Base-by-base conservation (phyloP, 23 tunicate species). In the Corella eumyota region DNA sequence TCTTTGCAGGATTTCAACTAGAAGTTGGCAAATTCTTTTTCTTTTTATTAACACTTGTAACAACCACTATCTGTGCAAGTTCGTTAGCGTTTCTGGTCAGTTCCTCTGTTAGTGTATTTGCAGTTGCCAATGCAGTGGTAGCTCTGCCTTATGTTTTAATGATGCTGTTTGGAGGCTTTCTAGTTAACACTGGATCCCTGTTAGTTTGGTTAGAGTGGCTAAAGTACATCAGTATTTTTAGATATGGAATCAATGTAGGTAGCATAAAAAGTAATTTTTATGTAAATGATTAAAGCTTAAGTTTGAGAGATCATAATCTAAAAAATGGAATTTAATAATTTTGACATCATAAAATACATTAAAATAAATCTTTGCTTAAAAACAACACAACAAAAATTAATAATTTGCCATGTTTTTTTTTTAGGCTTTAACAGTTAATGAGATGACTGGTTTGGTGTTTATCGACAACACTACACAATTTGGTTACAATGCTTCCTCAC, bases 141-240 rank as follows among this genome's bases (percentile, higher is more conserved):
- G 66, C 96, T 1, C 66, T 88, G 25, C 96, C 96, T 15, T 69
- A 67, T 34, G 57, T 88, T 20, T 36, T 88, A 23, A 88, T 88
- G 96, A 88, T 88, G 96, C 52, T 88, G 46, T 78, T 78, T 36
- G 88, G 96, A 4, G 96, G 96, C 7, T 88, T 88, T 50, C 69
- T 88, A 60, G 96, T 63, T 6, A 88, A 88, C 70, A 73, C 61
- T 7, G 53, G 57, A 3, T 52, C 88, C 24, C 58, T 88, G 1
- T 68, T 88, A 21, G 68, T 68, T 62, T 88, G 96, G 96, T 32
- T 88, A 47, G 96, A 67, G 50, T 88, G 96, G 96, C 62, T 88
- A 37, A 88, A 88, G 35, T 88, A 76, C 67, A 26, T 88, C 81
- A 78, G 88, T 55, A 67, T 88, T 1, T 79, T 88, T 36, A 55